phyloP scores from a whole-genome alignment of 2,113 vertebrate species.

The Pseudopipra pipra region DNA sequence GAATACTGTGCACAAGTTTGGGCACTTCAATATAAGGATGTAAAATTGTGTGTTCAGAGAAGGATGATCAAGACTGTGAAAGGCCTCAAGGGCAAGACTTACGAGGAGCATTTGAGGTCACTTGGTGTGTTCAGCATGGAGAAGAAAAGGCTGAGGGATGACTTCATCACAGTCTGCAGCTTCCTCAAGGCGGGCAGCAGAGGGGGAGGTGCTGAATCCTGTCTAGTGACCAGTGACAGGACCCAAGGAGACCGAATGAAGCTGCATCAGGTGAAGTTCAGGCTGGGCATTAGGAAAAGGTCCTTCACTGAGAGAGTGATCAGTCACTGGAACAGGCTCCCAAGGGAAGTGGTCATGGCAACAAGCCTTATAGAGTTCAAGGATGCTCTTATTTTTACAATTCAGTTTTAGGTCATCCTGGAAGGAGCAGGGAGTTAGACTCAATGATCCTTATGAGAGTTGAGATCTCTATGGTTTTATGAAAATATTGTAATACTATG shows the following conservation, averaged over 20 bases:
- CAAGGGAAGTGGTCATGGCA: neutral
- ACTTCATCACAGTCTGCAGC: too few species aligned
- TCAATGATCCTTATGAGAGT: neutral
- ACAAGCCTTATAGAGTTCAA: neutral
- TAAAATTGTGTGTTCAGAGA: neutral
- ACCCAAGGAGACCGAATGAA: neutral
- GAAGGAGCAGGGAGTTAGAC: neutral
- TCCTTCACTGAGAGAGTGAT: neutral
- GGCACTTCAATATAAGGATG: neutral
- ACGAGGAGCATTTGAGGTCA: neutral
- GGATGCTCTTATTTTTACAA: neutral
- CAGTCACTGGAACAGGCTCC: neutral
- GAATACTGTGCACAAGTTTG: neutral
- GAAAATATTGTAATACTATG: neutral
- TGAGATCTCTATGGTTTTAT: neutral
- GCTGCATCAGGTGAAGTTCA: neutral
- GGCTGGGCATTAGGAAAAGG: neutral
- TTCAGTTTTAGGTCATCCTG: neutral
- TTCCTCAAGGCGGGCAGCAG: neutral
- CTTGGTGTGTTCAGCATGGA: neutral
- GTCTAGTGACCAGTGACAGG: neutral
- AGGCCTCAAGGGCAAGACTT: neutral
- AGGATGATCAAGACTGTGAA: neutral
- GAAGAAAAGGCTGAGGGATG: neutral
- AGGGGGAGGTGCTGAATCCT: neutral